phyloP scores from a whole-genome alignment of 2,113 vertebrate genomes.

The Enhydra lutris region DNA sequence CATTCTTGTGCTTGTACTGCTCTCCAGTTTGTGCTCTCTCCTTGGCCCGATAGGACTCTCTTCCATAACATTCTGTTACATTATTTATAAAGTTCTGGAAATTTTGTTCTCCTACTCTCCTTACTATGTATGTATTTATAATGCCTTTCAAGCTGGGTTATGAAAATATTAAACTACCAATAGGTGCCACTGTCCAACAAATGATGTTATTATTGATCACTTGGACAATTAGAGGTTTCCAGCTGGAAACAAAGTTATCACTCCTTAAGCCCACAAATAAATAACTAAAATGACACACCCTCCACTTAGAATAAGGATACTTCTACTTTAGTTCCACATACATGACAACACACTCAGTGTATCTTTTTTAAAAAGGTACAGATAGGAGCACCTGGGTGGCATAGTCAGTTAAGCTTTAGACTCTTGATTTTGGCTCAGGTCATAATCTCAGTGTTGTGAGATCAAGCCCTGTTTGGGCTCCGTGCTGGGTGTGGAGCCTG shows the following conservation, averaged over 20 bases:
- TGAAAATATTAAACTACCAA: neutral
- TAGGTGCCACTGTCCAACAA: slow-evolving; percentile 35
- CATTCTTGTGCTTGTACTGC: no score
- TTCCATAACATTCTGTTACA: neutral
- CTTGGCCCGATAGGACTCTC: neutral
- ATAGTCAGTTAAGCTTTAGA: neutral
- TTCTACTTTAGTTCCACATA: neutral
- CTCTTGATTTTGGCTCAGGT: neutral
- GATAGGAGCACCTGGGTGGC: neutral
- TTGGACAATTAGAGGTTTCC: neutral
- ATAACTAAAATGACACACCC: neutral
- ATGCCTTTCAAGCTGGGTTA: neutral
- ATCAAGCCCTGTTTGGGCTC: neutral
- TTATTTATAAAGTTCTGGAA: neutral
- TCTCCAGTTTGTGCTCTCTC: neutral
- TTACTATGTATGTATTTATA: neutral
- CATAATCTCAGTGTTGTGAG: neutral
- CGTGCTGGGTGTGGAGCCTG: neutral
- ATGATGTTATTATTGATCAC: neutral
- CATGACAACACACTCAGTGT: neutral
- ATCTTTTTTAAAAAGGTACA: neutral
- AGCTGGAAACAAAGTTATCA: neutral
- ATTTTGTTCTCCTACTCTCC: neutral
- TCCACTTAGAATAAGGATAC: neutral
- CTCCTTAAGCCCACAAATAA: neutral